Base-by-base conservation (phyloP, 2,113 vertebrate species). In the Zosterops japonicus region DNA sequence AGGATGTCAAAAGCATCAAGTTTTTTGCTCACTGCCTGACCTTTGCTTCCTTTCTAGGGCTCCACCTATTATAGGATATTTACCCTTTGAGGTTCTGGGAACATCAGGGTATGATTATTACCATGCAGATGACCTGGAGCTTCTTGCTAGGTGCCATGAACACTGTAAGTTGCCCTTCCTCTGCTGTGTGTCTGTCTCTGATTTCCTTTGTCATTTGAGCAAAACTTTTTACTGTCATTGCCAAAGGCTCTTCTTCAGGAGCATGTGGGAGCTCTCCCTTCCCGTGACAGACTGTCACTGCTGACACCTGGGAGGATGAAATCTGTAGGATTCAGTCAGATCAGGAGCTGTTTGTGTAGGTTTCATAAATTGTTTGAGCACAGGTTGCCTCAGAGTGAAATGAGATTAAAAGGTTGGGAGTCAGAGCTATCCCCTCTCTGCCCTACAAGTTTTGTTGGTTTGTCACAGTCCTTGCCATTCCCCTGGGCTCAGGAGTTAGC, bases 81-180 rank as follows among this genome's bases (percentile, higher is more conserved):
- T 99, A 95, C 98, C 98, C n/a, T 99, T 99, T 71, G 98, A 99
- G 96, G 98, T 99, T 89, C 98, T 99, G 85, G 98, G 98, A 85
- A 99, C 98, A 0, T 99, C 98, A 56, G 98, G 98, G 24, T 99
- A 99, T 69, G 98, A 98, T 98, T 99, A 99, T 96, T 99, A 99
- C 96, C 98, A 99, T 27, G 98, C 98, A 69, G 98, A 99, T 77
- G 98, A 99, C 97, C 97, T 99, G 96, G 98, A 99, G 97, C 98
- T 98, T 33, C 98, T 99, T 89, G 98, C 98, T 63, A 98, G 98
- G 96, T 99, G 98, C 98, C 98, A 99, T 90, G 98, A 99, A 95
- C 98, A 99, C 94, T 95, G 98, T 99, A 95, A 98, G 98, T 98
- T 81, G 21, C 69, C 89, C 80, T 93, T 55, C 69, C 18, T 55